A percentile compares a stretch with the other conserved stretches of the same genome.
These are phyloP conservation scores for Danionella cerebrum DNA, from an alignment of 2,113 vertebrate species.

Conservation along the genomic window DNA sequence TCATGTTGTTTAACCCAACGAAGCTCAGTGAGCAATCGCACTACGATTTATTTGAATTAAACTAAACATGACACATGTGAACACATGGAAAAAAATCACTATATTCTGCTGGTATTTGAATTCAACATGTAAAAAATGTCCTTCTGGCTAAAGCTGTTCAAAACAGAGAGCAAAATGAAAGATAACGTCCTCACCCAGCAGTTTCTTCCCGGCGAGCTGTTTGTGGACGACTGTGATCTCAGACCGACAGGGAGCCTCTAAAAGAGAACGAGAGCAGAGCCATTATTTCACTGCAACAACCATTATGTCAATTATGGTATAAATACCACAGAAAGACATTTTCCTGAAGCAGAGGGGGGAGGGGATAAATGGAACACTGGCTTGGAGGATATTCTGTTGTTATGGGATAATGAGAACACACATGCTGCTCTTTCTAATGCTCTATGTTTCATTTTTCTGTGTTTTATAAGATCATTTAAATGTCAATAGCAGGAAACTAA, in stretches of 20 bases:
- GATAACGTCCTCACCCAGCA: constrained; percentile 76
- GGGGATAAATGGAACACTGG: neutral
- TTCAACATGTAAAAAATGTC: neutral
- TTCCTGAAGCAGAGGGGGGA: neutral
- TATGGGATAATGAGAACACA: neutral
- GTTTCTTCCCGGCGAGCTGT: constrained; percentile 78
- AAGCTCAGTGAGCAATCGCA: no score
- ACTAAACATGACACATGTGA: no score
- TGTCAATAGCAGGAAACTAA: no score
- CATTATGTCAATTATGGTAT: neutral
- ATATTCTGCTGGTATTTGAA: no score
- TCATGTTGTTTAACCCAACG: no score
- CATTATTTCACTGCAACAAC: neutral
- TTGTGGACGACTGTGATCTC: constrained; percentile 82
- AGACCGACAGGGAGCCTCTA: constrained; percentile 89
- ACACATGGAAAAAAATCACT: no score
- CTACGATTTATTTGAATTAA: no score
- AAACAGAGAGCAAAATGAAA: no score
- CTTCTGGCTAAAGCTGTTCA: no score
- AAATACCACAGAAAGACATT: neutral
- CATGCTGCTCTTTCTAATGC: no score
- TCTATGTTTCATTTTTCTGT: no score
- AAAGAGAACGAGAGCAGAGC: constrained; percentile 32
- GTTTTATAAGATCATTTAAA: no score
- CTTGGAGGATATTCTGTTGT: neutral